Conservation (phyloP, 2,797 vertebrate species). For the Lemur catta region DNA sequence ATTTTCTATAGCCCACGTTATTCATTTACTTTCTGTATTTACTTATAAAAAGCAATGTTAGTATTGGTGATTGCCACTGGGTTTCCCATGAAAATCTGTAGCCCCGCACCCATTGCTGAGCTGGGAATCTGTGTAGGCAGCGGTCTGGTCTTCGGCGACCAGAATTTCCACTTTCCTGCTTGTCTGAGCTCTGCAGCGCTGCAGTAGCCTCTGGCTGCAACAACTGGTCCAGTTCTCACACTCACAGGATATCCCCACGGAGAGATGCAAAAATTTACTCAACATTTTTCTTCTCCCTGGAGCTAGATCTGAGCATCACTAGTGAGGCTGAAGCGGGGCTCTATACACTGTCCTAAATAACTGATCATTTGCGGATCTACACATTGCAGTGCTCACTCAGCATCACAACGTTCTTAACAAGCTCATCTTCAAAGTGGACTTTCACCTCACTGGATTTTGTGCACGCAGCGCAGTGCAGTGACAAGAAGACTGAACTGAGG, state of each 20-base stretch:
- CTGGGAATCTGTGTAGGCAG: background rate
- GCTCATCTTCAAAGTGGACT: background rate
- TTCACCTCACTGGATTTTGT: background rate
- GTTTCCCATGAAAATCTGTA: background rate
- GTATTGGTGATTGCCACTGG: background rate
- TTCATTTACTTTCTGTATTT: background rate
- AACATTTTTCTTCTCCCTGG: background rate
- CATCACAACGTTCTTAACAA: fast-evolving
- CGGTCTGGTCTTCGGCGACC: background rate
- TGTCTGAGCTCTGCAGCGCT: background rate
- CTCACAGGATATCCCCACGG: fast-evolving
- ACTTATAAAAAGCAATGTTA: background rate
- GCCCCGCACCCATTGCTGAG: background rate
- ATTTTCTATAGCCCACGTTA: no score
- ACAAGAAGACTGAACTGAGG: background rate
- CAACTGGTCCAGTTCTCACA: background rate
- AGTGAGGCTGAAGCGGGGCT: background rate
- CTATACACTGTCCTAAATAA: background rate
- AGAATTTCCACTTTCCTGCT: background rate
- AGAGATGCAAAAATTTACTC: background rate
- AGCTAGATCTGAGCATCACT: background rate
- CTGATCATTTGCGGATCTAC: background rate
- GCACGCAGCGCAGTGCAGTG: fast-evolving
- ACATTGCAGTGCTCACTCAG: background rate
- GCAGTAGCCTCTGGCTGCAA: background rate